These are phyloP conservation scores for Antheraea assamensis DNA, from an alignment of 2,888 invertebrate genomes.

Conservation along the genomic window DNA sequence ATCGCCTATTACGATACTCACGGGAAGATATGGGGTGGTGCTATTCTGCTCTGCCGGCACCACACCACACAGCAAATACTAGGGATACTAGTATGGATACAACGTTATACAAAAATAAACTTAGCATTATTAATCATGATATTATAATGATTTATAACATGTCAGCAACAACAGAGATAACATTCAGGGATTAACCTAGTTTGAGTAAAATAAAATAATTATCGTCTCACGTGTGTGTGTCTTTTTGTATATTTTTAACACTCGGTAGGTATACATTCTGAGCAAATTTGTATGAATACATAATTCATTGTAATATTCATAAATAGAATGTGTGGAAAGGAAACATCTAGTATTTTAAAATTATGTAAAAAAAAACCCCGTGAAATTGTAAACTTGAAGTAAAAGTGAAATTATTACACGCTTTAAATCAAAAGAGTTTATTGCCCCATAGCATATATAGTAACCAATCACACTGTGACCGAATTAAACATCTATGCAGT, in stretches of 20 bases:
- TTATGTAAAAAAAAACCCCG: neutral
- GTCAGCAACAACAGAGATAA: conserved; percentile 16
- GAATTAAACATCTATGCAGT: no score
- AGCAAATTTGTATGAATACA: no score
- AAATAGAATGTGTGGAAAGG: neutral
- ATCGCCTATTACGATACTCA: no score
- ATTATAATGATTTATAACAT: conserved; percentile 11
- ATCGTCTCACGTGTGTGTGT: conserved; percentile 16
- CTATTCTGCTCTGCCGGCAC: no score
- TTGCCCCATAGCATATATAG: no score
- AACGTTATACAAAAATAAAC: neutral
- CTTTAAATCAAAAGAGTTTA: no score
- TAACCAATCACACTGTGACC: no score
- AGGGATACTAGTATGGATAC: neutral
- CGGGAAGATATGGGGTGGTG: no score
- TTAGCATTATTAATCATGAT: neutral
- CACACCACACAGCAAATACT: no score
- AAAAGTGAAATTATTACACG: no score
- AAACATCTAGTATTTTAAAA: neutral
- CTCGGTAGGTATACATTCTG: neutral
- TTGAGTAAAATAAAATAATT: conserved; percentile 14
- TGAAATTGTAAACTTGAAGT: no score
- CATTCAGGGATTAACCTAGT: conserved; percentile 17
- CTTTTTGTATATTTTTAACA: conserved; percentile 14
- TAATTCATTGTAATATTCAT: neutral